Evolutionary conservation across 2,888 invertebrate species (phyloP).

Genomic region (Prosapia bicincta): DNA sequence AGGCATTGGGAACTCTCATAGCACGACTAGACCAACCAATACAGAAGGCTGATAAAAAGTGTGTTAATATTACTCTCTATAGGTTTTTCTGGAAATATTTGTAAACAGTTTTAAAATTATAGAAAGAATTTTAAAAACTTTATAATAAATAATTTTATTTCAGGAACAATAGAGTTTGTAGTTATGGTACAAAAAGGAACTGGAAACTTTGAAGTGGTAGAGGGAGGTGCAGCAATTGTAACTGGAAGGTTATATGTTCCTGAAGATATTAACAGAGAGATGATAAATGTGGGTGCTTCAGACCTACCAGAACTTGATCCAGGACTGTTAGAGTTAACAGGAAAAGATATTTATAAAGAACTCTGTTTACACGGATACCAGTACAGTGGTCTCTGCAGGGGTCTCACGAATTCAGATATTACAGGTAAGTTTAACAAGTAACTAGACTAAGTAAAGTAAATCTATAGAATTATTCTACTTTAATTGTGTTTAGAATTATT

Average conservation of each 20-base stretch:
- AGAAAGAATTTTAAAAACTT: too few relatives aligned
- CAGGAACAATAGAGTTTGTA: conserved; percentile 49
- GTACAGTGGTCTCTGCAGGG: conserved; percentile 59
- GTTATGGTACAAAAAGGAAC: conserved; percentile 59
- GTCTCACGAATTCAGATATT: conserved; percentile 54
- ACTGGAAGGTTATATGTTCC: conserved; percentile 64
- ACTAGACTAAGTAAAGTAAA: too few relatives aligned
- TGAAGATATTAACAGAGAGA: conserved; percentile 53
- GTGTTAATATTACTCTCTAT: too few relatives aligned
- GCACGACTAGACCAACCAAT: too few relatives aligned
- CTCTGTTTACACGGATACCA: conserved; percentile 54
- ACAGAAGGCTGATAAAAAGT: too few relatives aligned
- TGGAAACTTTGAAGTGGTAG: conserved; percentile 60
- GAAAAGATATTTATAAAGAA: conserved; percentile 48
- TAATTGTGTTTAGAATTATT: too few relatives aligned
- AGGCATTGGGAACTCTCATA: too few relatives aligned
- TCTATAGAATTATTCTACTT: too few relatives aligned
- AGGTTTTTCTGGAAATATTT: too few relatives aligned
- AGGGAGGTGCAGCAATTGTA: conserved; percentile 65
- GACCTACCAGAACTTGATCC: conserved; percentile 45
- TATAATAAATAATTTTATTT: conserved; percentile 2
- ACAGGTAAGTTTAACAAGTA: conserved; percentile 50
- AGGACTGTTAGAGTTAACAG: conserved; percentile 52
- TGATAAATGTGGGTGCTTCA: conserved; percentile 49
- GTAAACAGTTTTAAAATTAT: too few relatives aligned